Evolutionary conservation across 2,888 invertebrate genomes (phyloP).

Genomic region (Cataglyphis livida): DNA sequence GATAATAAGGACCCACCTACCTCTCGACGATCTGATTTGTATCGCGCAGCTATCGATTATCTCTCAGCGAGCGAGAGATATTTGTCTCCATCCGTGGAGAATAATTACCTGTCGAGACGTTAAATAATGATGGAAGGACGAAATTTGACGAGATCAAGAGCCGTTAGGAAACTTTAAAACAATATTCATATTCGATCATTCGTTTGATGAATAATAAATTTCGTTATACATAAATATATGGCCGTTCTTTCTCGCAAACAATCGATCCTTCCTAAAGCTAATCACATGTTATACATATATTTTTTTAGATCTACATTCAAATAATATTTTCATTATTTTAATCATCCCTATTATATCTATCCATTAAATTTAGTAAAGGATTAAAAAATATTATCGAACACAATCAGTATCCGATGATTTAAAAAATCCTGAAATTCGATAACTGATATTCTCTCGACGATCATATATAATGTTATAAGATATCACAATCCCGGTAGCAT

Average conservation of each 20-base stretch:
- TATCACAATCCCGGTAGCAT: conserved; percentile 7
- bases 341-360: background rate
- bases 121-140: conserved; percentile 1
- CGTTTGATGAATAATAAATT: background rate
- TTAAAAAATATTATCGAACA: background rate
- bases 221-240: background rate
- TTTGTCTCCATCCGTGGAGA: conserved; percentile 28
- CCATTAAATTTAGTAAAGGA: background rate
- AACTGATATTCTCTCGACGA: conserved; percentile 16
- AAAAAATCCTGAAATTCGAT: conserved; percentile 18
- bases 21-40: conserved; percentile 26
- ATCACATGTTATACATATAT: background rate
- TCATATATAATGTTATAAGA: background rate
- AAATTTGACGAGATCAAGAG: background rate
- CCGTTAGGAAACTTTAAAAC: background rate
- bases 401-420: background rate
- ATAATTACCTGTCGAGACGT: conserved; percentile 9
- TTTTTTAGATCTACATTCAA: background rate
- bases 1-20: conserved; percentile 23
- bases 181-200: background rate
- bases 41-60: conserved; percentile 33
- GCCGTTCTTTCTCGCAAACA: background rate
- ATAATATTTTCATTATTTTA: background rate
- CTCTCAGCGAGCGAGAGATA: background rate
- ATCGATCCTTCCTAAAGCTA: background rate